Base-by-base conservation (phyloP, 2,797 vertebrate genomes). In the Borostomias antarcticus region DNA sequence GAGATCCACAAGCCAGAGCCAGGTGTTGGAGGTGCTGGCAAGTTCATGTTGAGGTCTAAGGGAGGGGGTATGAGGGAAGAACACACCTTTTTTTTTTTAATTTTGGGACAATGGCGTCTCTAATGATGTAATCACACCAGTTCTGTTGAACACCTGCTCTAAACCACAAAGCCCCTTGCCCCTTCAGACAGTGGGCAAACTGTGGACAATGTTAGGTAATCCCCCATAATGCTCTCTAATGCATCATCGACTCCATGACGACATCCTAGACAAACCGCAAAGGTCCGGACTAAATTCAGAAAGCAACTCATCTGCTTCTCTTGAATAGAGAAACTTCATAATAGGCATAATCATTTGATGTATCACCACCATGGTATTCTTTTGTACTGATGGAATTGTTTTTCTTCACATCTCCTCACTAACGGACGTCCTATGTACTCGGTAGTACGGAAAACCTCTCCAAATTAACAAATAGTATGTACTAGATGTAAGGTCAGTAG, bases 391-490 rank as follows among this genome's bases (percentile, higher is more conserved):
- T 75, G 76, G 71, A 83, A 68, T 68, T 32, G n/a, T 47, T 50
- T 47, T 52, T 60, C 47, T 21, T 69, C 40, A 68, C 72, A 45
- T 75, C 70, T 68, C 72, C 59, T 83, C 78, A 66, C 76, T 74
- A 73, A 81, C n/a, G n/a, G n/a, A n/a, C n/a, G n/a, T n/a, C n/a
- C n/a, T 76, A 81, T 80, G 73, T 81, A 78, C 66, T 62, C 26
- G n/a, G n/a, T n/a, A n/a, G n/a, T n/a, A n/a, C 80, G 68, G 84
- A 75, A 82, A 86, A 80, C 80, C 76, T 84, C 62, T 75, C 70
- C 85, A 64, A 85, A 68, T 83, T 75, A 80, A 80, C 76, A 79
- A 58, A 56, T 58, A 56, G 26, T 37, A 72, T 80, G 64, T 85
- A 88, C 78, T 85, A 87, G 81, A 73, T 84, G 57, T 69, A 45